phyloP scores from a whole-genome alignment of 2,113 vertebrate genomes.

The Amazona vittata region DNA sequence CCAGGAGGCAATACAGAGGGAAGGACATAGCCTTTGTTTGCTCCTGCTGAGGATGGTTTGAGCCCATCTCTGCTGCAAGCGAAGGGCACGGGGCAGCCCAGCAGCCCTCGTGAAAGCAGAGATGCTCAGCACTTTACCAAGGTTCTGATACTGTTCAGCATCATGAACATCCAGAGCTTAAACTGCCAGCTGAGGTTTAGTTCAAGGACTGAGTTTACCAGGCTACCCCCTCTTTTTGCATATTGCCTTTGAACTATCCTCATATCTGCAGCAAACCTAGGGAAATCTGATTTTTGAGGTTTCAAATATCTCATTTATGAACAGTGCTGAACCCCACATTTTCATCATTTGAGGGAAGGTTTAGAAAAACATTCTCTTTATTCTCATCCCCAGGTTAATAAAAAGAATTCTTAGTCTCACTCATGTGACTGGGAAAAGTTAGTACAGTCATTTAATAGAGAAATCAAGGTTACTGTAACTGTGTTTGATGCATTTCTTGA shows the following conservation, averaged over 20 bases:
- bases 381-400: neutral
- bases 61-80: neutral
- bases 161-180: rapidly evolving
- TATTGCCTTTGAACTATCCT: neutral
- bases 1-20: neutral
- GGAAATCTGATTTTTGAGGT: neutral
- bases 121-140: neutral
- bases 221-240: rapidly evolving
- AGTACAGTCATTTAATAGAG: neutral
- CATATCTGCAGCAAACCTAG: neutral
- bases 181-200: neutral
- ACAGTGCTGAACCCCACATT: neutral
- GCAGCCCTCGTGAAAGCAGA: rapidly evolving
- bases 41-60: neutral
- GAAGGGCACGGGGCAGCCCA: rapidly evolving
- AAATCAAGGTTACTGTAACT: neutral
- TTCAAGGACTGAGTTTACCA: neutral
- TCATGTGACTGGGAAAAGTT: rapidly evolving
- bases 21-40: neutral
- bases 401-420: neutral
- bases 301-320: neutral
- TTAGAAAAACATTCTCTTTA: neutral
- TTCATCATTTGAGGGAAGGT: neutral
- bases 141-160: neutral
- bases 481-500: neutral